Evolutionary conservation across 2,888 invertebrate genomes (phyloP), one percentile per base, ranked within the genome.

Genomic region (Temnothorax ravouxi): DNA sequence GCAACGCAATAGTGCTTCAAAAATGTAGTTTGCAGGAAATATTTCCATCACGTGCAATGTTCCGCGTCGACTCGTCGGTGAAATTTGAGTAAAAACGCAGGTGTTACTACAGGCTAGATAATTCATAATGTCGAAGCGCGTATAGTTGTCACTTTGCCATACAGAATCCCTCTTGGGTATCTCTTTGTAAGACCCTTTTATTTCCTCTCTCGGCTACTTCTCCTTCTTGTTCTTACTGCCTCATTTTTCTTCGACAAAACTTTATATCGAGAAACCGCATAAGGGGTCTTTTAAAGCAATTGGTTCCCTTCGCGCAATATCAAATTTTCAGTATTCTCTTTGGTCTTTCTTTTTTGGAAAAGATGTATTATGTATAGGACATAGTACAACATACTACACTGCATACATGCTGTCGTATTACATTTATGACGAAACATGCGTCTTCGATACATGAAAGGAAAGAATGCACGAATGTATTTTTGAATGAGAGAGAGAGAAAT

Each of bases 111-210:
- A 74, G 62, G 77, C 83, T 86, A 86, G 86, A 89, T 88, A 89
- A 88, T 89, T 88, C 88, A 89, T 87, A 88, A 88, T 89, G 84
- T 83, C 87, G 87, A 83, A 81, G 83, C 84, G 34, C 64, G 59
- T 76, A 86, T 84, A 83, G 84, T 86, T 87, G 87, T 87, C 87
- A 66, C 80, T 72, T 83, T 56, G 29, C 74, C 59, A 41, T 83
- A 61, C 72, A 82, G 67, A 80, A 75, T 64, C 54, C 8, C 66
- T 56, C 64, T 41, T 61, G 44, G 21, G 56, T 11, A 56, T 69
- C 59, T 21, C 44, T 69, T 50, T 67, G 34, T 29, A 69, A 71
- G 38, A 71, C 15, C 38, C 54, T 71, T 71, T 71, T 71, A 52
- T 52, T 38, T 21, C 11, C 38, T 71, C n/a, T 18, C 71, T 71